Conservation (phyloP, 2,113 vertebrate genomes). For the Rhea pennata region DNA sequence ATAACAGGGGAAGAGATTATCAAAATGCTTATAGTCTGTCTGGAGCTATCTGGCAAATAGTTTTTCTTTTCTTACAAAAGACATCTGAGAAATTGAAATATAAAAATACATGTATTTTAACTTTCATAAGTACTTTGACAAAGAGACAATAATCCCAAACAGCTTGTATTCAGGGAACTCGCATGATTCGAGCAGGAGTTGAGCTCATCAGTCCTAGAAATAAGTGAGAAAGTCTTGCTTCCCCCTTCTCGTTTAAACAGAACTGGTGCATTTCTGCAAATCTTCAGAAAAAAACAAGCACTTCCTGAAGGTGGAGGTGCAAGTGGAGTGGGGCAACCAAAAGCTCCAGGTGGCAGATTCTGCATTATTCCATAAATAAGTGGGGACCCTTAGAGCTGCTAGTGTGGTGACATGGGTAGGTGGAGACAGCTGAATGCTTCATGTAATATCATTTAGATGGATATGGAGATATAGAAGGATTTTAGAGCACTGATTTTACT, state of each 20-base stretch:
- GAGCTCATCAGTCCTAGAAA: neutral
- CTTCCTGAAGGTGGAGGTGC: neutral
- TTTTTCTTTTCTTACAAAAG: neutral
- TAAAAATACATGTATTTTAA: neutral
- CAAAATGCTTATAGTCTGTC: neutral
- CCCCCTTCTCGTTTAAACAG: neutral
- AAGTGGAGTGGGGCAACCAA: fast-evolving
- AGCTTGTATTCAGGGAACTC: neutral
- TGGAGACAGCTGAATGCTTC: neutral
- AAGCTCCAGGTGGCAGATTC: neutral
- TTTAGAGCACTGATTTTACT: neutral
- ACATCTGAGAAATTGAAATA: neutral
- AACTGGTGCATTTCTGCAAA: neutral
- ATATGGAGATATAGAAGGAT: neutral
- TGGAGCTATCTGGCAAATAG: neutral
- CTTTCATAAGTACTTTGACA: neutral
- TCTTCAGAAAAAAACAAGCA: neutral
- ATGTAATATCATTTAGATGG: neutral
- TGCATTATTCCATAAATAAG: neutral
- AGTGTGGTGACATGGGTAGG: neutral
- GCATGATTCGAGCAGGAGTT: neutral
- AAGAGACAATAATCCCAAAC: neutral
- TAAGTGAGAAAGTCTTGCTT: neutral
- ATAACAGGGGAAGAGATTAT: neutral
- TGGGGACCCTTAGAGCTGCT: neutral